Base-by-base conservation (phyloP, 2,797 vertebrate genomes). In the Anas georgica region DNA sequence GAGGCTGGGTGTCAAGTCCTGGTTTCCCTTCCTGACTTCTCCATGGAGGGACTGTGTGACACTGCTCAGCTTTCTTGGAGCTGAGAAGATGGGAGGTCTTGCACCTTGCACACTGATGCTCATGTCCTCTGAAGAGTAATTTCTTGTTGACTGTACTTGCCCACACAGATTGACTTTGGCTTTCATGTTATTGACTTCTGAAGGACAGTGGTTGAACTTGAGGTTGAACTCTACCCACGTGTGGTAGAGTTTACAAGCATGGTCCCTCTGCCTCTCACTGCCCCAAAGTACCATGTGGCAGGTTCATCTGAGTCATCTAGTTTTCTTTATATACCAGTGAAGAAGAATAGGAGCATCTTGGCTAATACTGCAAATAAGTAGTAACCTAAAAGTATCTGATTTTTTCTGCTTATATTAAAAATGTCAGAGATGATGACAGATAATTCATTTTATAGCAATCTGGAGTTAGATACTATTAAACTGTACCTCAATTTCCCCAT, bases 31-130 rank as follows among this genome's bases (percentile, higher is more conserved):
- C 21, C 20, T 60, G 20, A 31, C 13, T 56, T 52, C 33, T 20
- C 9, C 28, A 13, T 1, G 21, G 16, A 46, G 35, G 31, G 21
- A 7, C 15, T 23, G 2, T 8, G 15, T 17, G 26, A 45, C 0
- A 2, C 12, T 52, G 23, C 37, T 81, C 39, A 41, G 14, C 25
- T 50, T 60, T 20, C 4, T 7, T n/a, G 31, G 10, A 45, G 22
- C 29, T 52, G 11, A 70, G 75, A 68, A 64, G 50, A 17, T 15
- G 31, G 31, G 5, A 12, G 2, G 6, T n/a, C 31, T 62, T 45
- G 5, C 1, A 3, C 15, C 26, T 60, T 43, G 8, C 10, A 54
- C 29, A 21, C 4, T 0, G 0, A 15, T 17, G 13, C 17, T n/a
- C 7, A 5, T 8, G 12, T 58, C 33, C 28, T 60, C 22, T 10